phyloP scores from a whole-genome alignment of 2,797 vertebrate genomes.

The Austrolebias charrua region DNA sequence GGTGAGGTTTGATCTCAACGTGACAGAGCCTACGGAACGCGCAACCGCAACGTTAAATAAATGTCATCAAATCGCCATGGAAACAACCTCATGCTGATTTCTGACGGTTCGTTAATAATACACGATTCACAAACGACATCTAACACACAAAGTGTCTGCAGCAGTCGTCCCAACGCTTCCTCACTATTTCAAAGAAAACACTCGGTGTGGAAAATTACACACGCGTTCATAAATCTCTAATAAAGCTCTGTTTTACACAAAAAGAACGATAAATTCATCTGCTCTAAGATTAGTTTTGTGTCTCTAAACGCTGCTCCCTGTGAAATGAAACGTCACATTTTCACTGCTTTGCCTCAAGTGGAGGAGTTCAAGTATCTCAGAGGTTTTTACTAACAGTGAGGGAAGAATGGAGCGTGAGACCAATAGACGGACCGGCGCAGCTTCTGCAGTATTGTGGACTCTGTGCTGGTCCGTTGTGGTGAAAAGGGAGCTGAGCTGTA shows the following conservation, averaged over 20 bases:
- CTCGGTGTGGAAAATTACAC: conserved; percentile 13
- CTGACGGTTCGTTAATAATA: conserved; percentile 36
- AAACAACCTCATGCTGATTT: conserved; percentile 23
- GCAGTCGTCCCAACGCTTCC: conserved; percentile 7
- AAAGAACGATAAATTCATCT: conserved; percentile 4
- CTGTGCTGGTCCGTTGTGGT: no score
- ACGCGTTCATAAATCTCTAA: conserved; percentile 18
- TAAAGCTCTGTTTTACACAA: conserved; percentile 11
- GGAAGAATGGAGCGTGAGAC: no score
- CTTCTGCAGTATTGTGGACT: no score
- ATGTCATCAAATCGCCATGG: conserved; percentile 42
- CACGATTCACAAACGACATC: conserved; percentile 15
- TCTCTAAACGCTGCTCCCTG: neutral
- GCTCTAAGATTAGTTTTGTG: conserved; percentile 1
- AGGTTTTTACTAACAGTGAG: no score
- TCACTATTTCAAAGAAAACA: conserved; percentile 5
- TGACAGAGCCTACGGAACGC: conserved; percentile 12
- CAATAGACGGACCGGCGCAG: no score
- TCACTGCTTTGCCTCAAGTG: neutral
- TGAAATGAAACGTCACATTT: neutral
- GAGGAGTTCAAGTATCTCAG: no score
- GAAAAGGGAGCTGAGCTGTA: no score
- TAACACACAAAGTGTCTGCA: conserved; percentile 3
- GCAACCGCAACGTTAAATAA: conserved; percentile 22
- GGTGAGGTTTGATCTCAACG: conserved; percentile 14